These are phyloP conservation scores for Watsonalla cultraria DNA, from an alignment of 2,888 invertebrate species.

Conservation along the genomic window DNA sequence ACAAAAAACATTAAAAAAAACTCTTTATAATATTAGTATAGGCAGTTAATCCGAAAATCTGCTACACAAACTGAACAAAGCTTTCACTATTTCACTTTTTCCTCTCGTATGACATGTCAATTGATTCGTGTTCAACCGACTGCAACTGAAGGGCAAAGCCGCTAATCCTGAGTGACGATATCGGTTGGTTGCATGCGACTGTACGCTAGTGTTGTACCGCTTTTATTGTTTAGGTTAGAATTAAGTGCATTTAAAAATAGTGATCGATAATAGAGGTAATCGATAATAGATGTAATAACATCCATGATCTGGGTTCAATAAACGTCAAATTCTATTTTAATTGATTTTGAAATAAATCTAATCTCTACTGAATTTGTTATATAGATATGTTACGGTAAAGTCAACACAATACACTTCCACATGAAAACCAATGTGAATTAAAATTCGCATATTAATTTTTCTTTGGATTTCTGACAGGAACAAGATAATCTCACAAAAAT, in stretches of 20 bases:
- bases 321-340: no score
- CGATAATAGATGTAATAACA: not conserved
- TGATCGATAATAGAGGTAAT: not conserved
- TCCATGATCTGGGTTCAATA: no score
- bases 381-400: no score
- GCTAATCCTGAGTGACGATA: slow-evolving; percentile 52
- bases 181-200: slow-evolving; percentile 20
- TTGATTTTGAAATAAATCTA: no score
- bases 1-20: no score
- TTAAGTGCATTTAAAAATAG: not conserved
- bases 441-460: no score
- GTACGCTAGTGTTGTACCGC: slow-evolving; percentile 19
- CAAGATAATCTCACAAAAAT: not conserved
- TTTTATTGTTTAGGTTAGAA: slow-evolving; percentile 14
- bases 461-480: not conserved
- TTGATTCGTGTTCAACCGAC: slow-evolving; percentile 14
- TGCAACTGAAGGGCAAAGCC: slow-evolving; percentile 51
- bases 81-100: not conserved
- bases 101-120: slow-evolving; percentile 6
- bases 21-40: no score
- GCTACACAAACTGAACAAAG: not conserved
- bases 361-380: no score
- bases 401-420: no score
- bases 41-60: no score
- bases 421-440: no score